A percentile compares a stretch with the other conserved stretches of the same genome.
These are phyloP conservation scores for Drosophila seclusa DNA, from an alignment of 2,888 invertebrate species.

Conservation along the genomic window DNA sequence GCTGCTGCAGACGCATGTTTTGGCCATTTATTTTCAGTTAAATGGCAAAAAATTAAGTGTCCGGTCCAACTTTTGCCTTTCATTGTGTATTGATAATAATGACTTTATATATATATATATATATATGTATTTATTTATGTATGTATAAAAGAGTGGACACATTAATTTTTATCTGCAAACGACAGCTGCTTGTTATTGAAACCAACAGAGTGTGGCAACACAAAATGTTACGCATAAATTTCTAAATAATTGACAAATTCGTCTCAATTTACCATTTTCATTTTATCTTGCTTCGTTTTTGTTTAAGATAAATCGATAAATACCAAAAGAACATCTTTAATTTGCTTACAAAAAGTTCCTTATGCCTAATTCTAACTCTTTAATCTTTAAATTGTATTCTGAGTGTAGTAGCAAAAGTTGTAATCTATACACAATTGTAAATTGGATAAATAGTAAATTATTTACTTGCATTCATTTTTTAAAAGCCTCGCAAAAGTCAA, in stretches of 20 bases:
- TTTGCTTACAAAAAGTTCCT: not conserved
- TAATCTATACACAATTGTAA: not conserved
- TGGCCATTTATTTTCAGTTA: constrained; percentile 70
- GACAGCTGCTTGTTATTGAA: constrained; percentile 59
- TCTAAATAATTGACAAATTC: constrained; percentile 2
- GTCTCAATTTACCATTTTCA: constrained; percentile 4
- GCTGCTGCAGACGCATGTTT: constrained; percentile 54
- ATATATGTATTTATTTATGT: constrained; percentile 8
- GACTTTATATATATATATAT: constrained; percentile 29
- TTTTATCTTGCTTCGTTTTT: not conserved
- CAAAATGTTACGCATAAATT: constrained; percentile 17
- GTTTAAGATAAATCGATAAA: not conserved
- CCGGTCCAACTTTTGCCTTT: constrained; percentile 54
- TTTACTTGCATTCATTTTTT: not conserved
- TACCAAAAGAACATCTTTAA: not conserved
- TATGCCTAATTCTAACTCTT: not conserved
- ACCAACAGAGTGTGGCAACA: constrained; percentile 14
- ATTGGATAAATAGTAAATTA: accelerated
- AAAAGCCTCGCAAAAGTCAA: not conserved
- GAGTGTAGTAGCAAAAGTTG: not conserved
- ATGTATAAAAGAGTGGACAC: constrained; percentile 34
- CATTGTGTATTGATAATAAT: constrained; percentile 74
- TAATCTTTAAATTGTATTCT: not conserved
- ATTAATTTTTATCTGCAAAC: constrained; percentile 72
- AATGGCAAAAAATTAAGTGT: constrained; percentile 74